Base-by-base conservation (phyloP, 1,140 invertebrate genomes). In the Varroa destructor region DNA sequence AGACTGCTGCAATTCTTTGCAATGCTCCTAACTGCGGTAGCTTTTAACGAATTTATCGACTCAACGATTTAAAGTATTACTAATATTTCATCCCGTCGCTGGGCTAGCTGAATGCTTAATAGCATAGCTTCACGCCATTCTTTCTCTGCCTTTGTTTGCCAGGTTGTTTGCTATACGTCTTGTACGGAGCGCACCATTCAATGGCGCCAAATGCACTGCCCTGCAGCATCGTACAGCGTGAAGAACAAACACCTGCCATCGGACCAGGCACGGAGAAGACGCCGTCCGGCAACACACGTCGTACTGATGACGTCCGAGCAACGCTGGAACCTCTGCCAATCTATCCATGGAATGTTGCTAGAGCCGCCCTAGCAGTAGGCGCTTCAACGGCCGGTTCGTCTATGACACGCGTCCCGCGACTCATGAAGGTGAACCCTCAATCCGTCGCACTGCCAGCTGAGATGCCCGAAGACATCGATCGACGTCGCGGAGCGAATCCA, bases 121-220 rank as follows among this genome's bases (percentile, higher is more conserved):
- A 25, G 25, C 25, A 25, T 25, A 25, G 25, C 25, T 25, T 25
- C 25, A 25, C 25, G 57, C 57, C 3, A 36, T 58, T 58, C 12
- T 3, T 42, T 12, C 25, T 58, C 12, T 3, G 3, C 12, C 25
- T 58, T 12, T 58, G 25, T 12, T 12, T 40, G 10, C 40, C 37
- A 67, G 61, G 61, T 14, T 14, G 61, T 37, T 8, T 67, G 3
- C 10, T 67, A 14, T 67, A 67, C 61, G 61, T 67, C 10, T 37
- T 67, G 12, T 40, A 67, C 37, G 61, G 61, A 1, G 61, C 61
- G 40, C 61, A 67, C 40, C 61, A 67, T 67, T 67, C 61, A 67
- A 46, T 46, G 61, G 61, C 61, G 40, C 14, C 61, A 12, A 37
- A 25, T 40, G 61, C 61, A 14, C 46, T 67, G 12, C 37, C 61